phyloP scores from a whole-genome alignment of 2,113 vertebrate species.

The Macrotis lagotis region DNA sequence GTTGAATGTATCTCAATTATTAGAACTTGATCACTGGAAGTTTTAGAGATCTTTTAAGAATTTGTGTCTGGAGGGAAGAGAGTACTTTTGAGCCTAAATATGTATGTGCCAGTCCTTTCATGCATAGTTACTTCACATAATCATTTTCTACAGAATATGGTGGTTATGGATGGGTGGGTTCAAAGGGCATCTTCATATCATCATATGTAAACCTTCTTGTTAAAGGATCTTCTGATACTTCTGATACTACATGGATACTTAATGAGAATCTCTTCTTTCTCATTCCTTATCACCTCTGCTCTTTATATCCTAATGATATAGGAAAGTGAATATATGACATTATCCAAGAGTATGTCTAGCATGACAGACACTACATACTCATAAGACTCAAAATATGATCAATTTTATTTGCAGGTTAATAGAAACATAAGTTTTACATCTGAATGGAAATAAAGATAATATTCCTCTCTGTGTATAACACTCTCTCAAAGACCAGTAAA shows the following conservation, averaged over 20 bases:
- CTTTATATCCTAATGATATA: not conserved
- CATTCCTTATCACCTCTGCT: not conserved
- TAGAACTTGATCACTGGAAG: not conserved
- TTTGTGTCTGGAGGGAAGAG: not conserved
- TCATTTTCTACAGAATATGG: not conserved
- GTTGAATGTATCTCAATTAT: conserved; percentile 19
- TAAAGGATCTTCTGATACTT: not conserved
- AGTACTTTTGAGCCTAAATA: not conserved
- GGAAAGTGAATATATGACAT: not conserved
- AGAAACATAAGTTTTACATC: not conserved
- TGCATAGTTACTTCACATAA: not conserved
- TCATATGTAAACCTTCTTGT: not conserved
- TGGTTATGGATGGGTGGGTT: not conserved
- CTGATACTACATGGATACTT: no score
- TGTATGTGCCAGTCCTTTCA: not conserved
- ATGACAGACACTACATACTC: not conserved
- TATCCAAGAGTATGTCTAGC: not conserved
- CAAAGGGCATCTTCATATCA: not conserved
- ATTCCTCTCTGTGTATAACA: not conserved
- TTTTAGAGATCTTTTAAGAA: not conserved
- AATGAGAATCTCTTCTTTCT: not conserved
- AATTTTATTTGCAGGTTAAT: not conserved
- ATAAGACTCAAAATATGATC: not conserved
- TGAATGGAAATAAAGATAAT: not conserved
- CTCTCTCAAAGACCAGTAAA: not conserved